phyloP scores from a whole-genome alignment of 2,888 invertebrate genomes.

The Sussaba pulchella region DNA sequence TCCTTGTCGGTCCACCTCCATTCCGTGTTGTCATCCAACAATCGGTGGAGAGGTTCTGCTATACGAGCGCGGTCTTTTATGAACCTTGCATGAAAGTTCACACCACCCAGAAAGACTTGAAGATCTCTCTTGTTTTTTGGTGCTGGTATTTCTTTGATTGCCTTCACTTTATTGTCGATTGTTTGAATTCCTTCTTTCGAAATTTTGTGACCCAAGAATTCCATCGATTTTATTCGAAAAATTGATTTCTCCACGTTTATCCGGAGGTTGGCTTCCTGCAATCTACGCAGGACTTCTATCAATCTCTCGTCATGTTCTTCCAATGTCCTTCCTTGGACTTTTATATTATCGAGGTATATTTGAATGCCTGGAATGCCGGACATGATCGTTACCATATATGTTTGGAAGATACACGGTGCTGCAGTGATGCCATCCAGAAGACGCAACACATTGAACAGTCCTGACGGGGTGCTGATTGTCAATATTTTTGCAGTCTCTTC shows the following conservation, averaged over 20 bases:
- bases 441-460: conserved; percentile 63
- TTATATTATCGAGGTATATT: not conserved
- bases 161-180: not conserved
- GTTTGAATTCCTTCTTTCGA: not conserved
- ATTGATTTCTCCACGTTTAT: conserved; percentile 30
- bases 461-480: conserved; percentile 71
- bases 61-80: not conserved
- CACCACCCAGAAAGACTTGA: not conserved
- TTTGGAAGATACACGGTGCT: conserved; percentile 69
- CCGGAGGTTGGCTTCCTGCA: conserved; percentile 19
- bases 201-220: conserved; percentile 26
- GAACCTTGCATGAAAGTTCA: not conserved
- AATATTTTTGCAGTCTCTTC: conserved; percentile 60
- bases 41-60: not conserved
- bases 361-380: too few relatives aligned
- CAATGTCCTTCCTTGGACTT: conserved; percentile 22
- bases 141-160: not conserved
- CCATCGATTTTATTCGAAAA: too few relatives aligned
- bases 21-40: not conserved
- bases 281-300: too few relatives aligned
- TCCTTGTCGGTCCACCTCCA: conserved; percentile 64
- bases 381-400: too few relatives aligned
- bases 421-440: conserved; percentile 68
- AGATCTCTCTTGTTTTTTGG: not conserved
- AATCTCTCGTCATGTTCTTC: conserved; percentile 32